Evolutionary conservation across 2,888 invertebrate species (phyloP), one percentile per base, ranked within the genome.

Genomic region (Deilephila elpenor): DNA sequence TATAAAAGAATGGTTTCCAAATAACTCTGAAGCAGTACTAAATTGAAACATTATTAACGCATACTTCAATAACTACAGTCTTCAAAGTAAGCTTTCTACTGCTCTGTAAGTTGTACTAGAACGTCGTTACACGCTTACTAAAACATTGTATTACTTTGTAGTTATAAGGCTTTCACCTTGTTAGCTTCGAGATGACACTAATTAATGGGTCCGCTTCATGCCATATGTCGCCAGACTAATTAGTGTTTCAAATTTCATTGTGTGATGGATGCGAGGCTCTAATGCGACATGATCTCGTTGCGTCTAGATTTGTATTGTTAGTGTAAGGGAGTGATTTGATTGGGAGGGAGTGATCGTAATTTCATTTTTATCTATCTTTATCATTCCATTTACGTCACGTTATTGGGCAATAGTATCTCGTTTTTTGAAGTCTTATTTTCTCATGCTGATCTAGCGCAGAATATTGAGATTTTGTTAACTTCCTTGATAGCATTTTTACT

Each of bases 101-200:
- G 19, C 3, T 44, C 44, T n/a, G 14, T 14, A 44, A 11, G 44
- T 6, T 56, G 25, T 51, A 17, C 44, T 51, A 20, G 2, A 25
- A 3, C 0, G 20, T 25, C 25, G 67, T 29, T 34, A n/a, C 19
- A 37, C 64, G 34, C 44, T 64, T 44, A 8, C 64, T 11, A 20
- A 32, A 34, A 67, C 34, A 67, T 67, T 51, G 25, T 67, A 77
- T 77, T 78, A 73, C 71, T 53, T 75, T 77, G 67, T 77, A 77
- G 79, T 62, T 73, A 61, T 74, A 74, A 76, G 76, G 78, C 80
- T 80, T 81, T 81, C 78, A 82, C 81, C 82, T 83, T 83, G 83
- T 84, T 83, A 83, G 78, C 82, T 79, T 59, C 72, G 80, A 83
- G 82, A 86, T 86, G 86, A 82, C 83, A 80, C 83, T 86, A 86